phyloP scores from a whole-genome alignment of 30 jellyfish, hydroid and myxozoan genomes.

The Clytia hemisphaerica region DNA sequence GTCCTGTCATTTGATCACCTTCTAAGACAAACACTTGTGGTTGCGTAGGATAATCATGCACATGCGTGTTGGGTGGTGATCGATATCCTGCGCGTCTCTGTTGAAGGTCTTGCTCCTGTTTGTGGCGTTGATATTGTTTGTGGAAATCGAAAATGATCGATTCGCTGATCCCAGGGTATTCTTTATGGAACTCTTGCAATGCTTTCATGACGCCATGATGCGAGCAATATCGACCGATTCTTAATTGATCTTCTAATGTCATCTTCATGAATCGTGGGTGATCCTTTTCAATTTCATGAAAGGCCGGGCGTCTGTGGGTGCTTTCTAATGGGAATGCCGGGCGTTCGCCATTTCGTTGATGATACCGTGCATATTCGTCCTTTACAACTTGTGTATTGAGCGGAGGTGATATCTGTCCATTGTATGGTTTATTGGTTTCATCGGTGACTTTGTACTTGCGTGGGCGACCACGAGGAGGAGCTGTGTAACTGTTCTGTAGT shows the following conservation, averaged over 20 bases:
- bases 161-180: constrained; percentile 2
- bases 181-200: neutral
- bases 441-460: constrained; percentile 7
- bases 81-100: too few relatives aligned
- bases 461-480: constrained; percentile 12
- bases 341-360: too few relatives aligned
- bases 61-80: constrained; percentile 2
- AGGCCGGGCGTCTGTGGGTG: neutral
- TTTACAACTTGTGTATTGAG: too few relatives aligned
- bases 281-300: neutral
- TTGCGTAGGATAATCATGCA: neutral
- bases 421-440: too few relatives aligned
- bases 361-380: too few relatives aligned
- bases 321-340: too few relatives aligned
- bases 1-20: too few relatives aligned
- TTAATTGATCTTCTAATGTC: neutral
- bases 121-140: neutral
- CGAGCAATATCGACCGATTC: neutral
- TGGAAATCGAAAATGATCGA: neutral
- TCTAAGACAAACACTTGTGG: constrained; percentile 14
- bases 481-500: neutral
- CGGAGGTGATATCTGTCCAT: too few relatives aligned
- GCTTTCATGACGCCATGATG: neutral
- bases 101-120: too few relatives aligned
- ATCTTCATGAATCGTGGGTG: neutral